Evolutionary conservation across 2,113 vertebrate species (phyloP), one percentile per base, ranked within the genome.

Genomic region (Melozone crissalis): DNA sequence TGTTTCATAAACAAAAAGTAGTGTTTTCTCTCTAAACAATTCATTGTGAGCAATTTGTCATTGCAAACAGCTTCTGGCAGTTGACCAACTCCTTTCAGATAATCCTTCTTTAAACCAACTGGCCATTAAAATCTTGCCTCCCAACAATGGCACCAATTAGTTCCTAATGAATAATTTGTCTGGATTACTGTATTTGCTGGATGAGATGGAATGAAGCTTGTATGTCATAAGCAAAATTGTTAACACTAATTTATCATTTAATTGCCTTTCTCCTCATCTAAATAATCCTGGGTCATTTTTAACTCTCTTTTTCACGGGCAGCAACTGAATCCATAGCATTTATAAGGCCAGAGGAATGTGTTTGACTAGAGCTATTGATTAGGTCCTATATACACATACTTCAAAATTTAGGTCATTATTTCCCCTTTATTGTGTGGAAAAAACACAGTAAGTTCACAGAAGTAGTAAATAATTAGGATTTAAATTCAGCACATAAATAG

Each of bases 1-100:
- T 98, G 89, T 97, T 97, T 97, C 93, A 92, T 89, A 97, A 97
- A 94, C 87, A 97, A 96, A 96, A 97, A 89, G 84, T 80, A 95
- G 89, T 94, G 95, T 97, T 98, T 98, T 98, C 97, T 96, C 90
- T 97, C 90, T 96, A 97, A 98, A 96, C 94, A 97, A 95, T 97
- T 96, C 79, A 93, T 96, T 95, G 93, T 96, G 89, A 97, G 77
- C 88, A 92, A 92, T 97, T 96, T 97, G 92, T 97, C 95, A 96
- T 92, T 94, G 84, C 93, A 96, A 97, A 97, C 77, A 95, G 76
- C 41, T 96, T 96, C 96, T 98, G 97, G 96, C 97, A 94, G 71
- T 89, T 96, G 94, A 97, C 95, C 96, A 97, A 47, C 43, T 96
- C 87, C 91, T 97, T 96, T 94, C 91, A 97, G 87, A 96, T 54